Evolutionary conservation across 2,888 invertebrate species (phyloP).

Genomic region (Trisateles emortualis): DNA sequence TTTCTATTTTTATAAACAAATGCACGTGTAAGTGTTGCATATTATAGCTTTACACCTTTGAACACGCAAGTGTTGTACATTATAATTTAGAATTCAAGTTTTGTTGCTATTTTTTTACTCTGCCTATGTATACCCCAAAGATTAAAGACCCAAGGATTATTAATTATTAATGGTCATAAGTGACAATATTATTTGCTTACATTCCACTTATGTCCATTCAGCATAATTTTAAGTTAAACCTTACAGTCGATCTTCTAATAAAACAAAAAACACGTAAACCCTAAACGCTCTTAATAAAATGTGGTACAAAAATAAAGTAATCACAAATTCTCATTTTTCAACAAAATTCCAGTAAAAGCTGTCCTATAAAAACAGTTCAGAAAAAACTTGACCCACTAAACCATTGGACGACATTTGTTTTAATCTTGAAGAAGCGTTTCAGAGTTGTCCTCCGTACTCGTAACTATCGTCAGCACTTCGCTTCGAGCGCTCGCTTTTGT

Average conservation of each 20-base stretch:
- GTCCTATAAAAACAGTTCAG: background rate
- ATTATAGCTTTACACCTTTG: no score
- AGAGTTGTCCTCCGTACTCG: background rate
- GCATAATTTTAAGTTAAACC: no score
- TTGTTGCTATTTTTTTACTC: no score
- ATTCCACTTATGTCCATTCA: no score
- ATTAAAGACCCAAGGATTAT: no score
- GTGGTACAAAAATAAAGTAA: background rate
- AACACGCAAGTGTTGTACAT: no score
- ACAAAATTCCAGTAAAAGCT: background rate
- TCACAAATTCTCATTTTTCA: background rate
- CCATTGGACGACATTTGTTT: background rate
- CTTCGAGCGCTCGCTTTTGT: background rate
- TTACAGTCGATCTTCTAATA: background rate
- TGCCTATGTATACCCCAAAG: no score
- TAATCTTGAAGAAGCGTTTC: constrained; percentile 3
- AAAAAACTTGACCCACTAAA: background rate
- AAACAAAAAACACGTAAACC: background rate
- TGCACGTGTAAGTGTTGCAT: no score
- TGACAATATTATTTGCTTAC: no score
- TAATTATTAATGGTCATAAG: no score
- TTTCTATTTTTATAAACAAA: background rate
- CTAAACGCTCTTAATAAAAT: background rate
- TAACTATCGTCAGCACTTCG: background rate
- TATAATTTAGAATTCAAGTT: no score